Base-by-base conservation (phyloP, 2,888 invertebrate genomes). In the Clistopyga incitator region DNA sequence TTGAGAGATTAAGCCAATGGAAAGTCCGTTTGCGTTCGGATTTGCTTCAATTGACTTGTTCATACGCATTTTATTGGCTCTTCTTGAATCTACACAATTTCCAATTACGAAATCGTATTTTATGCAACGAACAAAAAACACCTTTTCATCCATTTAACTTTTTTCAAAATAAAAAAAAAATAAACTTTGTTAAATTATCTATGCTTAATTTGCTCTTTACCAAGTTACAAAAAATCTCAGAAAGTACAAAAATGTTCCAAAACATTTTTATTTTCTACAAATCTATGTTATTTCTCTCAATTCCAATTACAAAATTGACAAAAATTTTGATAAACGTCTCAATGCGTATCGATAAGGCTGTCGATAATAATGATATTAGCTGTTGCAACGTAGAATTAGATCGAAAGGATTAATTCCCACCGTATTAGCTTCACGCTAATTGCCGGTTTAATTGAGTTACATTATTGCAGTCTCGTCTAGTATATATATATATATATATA, bases 381-480 rank as follows among this genome's bases (percentile, higher is more conserved):
- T 47, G 59, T 25, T 59, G 45, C 15, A 59, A 59, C 45, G n/a
- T 15, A 61, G 29, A 75, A 75, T 81, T 52, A 67, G n/a, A 74
- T 75, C 23, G 67, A 67, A 34, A 47, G 54, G 29, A 61, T 81
- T 68, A 75, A 61, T 50, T 75, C 15, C 61, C 59, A 75, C 52
- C 42, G 29, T 25, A 68, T 47, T 61, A 64, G 42, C n/a, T 54
- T 50, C 59, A 75, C 15, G 70, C 80, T 81, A 81, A 81, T 81
- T 70, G 68, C 75, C 8, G 52, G 50, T 70, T 81, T 75, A 81
- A 80, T 80, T 80, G 80, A 80, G 80, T 80, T 80, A 74, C 67
- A 80, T 80, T 67, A 74, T 80, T 80, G 68, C 61, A 67, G 56
- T 47, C 59, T 34, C 47, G n/a, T 68, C 50, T 61, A 38, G 20